Evolutionary conservation across 2,113 vertebrate species (phyloP), one percentile per base, ranked within the genome.

Genomic region (Columbina picui): DNA sequence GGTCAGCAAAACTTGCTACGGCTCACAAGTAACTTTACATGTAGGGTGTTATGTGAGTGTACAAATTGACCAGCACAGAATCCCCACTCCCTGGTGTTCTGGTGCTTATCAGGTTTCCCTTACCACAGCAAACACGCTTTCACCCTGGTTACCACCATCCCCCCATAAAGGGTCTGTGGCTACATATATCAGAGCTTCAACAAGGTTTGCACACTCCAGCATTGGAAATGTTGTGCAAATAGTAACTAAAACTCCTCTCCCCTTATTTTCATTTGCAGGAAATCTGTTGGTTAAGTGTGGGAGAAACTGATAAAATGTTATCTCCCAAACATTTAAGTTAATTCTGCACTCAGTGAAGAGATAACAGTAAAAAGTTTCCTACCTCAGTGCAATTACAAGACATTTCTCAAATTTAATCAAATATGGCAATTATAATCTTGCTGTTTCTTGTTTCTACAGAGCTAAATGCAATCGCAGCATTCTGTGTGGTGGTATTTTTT

Each of bases 401-500:
- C 14, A 27, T 73, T 91, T 81, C 49, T 79, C n/a, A 65, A 47
- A 52, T 56, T 67, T 64, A 69, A 74, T 15, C n/a, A 52, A 84
- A 60, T 18, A 18, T 9, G 5, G 14, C 23, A 27, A 16, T 69
- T 71, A 30, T 91, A 49, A 53, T 69, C 34, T 74, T 67, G 26
- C 75, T 68, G 10, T 77, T 93, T 77, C 43, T 92, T 77, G 50
- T 43, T 32, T 68, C 47, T 74, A 38, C 55, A 86, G 55, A 84
- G 11, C 25, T 67, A 67, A 93, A 84, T 60, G 27, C 11, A 74
- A 68, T 63, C 50, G 45, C 49, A 73, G 45, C 12, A 47, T 60
- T 87, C 43, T 56, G 27, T 49, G 47, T 49, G 47, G 47, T 45
- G 43, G 21, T 49, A 5, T 8, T 23, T 49, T 49, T 49, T 49